These are phyloP conservation scores for Microtus oregoni DNA, from an alignment of 2,113 vertebrate species.

Conservation along the genomic window DNA sequence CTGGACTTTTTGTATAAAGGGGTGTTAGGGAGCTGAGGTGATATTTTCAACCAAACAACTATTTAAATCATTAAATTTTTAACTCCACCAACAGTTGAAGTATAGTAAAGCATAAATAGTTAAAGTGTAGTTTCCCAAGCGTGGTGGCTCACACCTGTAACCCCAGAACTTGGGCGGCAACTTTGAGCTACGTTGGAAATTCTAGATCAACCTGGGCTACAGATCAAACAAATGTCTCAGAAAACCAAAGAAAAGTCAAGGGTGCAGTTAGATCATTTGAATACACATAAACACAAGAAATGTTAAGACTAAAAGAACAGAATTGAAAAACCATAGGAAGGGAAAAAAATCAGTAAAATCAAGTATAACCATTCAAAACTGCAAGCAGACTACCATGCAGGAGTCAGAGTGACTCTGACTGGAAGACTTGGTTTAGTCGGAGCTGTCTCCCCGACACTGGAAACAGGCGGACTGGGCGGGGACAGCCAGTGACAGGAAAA, in stretches of 20 bases:
- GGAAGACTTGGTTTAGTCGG: not conserved
- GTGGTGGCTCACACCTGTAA: not conserved
- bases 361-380: not conserved
- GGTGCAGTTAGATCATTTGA: no score
- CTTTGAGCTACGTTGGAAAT: not conserved
- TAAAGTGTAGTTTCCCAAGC: not conserved
- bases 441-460: not conserved
- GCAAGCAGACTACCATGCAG: not conserved
- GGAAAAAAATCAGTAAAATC: not conserved
- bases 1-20: no score
- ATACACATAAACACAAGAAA: not conserved
- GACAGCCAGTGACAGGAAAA: not conserved
- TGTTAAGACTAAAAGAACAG: no score
- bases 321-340: not conserved
- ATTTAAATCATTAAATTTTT: not conserved
- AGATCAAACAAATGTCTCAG: not conserved
- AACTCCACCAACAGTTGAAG: not conserved
- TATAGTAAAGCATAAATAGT: not conserved
- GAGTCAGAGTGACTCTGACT: not conserved
- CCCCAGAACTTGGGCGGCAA: not conserved
- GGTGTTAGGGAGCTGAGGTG: no score
- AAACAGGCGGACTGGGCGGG: not conserved
- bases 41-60: no score
- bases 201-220: not conserved
- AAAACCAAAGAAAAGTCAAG: not conserved